Evolutionary conservation across 2,888 invertebrate genomes (phyloP), one percentile per base, ranked within the genome.

Genomic region (Tachina fera): DNA sequence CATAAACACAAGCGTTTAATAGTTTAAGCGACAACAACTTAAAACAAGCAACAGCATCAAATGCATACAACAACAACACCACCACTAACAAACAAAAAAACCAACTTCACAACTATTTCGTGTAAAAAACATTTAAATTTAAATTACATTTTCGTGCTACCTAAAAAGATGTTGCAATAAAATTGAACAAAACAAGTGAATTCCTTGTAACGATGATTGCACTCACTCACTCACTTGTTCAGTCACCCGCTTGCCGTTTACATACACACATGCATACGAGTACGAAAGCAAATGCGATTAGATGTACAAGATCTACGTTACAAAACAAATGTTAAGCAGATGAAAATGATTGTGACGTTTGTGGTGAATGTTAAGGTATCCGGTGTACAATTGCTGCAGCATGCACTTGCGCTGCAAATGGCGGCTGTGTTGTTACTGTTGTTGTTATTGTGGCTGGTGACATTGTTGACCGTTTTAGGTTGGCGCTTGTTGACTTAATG

Each of bases 131-230:
- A 90, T 90, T 89, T 90, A 90, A 90, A 90, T 90, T 90, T 88
- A 90, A 90, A 90, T 90, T 90, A 90, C 90, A 90, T 90, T 90
- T 90, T 90, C 90, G 90, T 90, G 90, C 90, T 80, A 87, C 83
- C 79, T 84, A 80, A 82, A 83, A 78, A 83, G 87, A 87, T 85
- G 84, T 83, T 80, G 80, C 83, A 86, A 83, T 86, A 86, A 86
- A 84, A 83, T 85, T 85, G 74, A 71, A 78, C 79, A 71, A 84
- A 84, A 84, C 84, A 86, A 86, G 84, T 84, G 86, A 86, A 86
- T 86, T 86, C 77, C 86, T 78, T 83, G 86, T 86, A 31, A 72
- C 45, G 11, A 83, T 60, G 39, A 83, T 74, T 82, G 49, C 56
- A 75, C 70, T 74, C 65, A 63, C 16, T 49, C 39, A 58, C 41